Evolutionary conservation across 2,113 vertebrate species (phyloP).

Genomic region (Catharus minimus): DNA sequence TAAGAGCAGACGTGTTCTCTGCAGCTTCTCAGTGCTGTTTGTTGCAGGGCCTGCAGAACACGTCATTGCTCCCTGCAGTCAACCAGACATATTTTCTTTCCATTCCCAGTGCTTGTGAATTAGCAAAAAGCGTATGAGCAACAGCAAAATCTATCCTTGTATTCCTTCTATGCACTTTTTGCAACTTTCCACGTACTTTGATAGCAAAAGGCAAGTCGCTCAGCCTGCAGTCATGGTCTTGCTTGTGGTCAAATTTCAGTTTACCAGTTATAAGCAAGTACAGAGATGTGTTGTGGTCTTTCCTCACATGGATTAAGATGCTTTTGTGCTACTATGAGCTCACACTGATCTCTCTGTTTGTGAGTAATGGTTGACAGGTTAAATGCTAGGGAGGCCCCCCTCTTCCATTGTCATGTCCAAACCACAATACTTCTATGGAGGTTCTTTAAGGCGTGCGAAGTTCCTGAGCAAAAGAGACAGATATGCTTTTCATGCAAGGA

Average conservation of each 20-base stretch:
- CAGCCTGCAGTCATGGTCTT: background rate
- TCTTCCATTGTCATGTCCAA: background rate
- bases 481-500: background rate
- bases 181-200: background rate
- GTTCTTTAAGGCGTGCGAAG: background rate
- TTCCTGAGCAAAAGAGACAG: background rate
- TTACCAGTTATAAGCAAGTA: background rate
- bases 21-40: background rate
- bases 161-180: background rate
- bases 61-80: fast-evolving
- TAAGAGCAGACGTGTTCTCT: background rate
- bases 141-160: background rate
- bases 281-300: background rate
- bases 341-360: background rate
- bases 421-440: background rate
- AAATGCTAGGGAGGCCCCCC: background rate
- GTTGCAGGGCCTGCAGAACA: background rate
- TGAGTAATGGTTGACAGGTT: background rate
- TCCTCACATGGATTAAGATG: background rate
- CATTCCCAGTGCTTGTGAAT: background rate
- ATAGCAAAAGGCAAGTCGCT: background rate
- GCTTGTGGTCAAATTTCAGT: background rate
- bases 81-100: background rate
- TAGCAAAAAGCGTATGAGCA: background rate
- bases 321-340: background rate